phyloP scores from a whole-genome alignment of 2,888 invertebrate species.

The Neoaliturus tenellus region DNA sequence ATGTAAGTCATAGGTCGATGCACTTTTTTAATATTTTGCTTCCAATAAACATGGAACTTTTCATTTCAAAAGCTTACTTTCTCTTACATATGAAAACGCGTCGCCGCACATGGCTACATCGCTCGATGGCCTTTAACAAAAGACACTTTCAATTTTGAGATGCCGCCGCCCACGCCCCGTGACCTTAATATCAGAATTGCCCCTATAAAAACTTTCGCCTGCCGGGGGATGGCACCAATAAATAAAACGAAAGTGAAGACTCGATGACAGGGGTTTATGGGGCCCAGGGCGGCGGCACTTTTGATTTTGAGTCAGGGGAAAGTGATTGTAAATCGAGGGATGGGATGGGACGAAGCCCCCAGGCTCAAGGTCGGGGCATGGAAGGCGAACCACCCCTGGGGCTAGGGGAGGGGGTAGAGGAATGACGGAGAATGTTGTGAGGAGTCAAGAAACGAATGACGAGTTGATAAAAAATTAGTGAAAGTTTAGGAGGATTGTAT shows the following conservation, averaged over 20 bases:
- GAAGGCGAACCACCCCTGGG: not conserved
- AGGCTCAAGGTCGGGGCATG: not conserved
- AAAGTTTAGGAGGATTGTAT: too few relatives aligned
- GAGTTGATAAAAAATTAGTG: too few relatives aligned
- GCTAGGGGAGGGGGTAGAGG: not conserved
- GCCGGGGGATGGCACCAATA: conserved; percentile 19
- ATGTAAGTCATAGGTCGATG: too few relatives aligned
- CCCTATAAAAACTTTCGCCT: conserved; percentile 18
- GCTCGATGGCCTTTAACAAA: too few relatives aligned
- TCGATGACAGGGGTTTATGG: conserved; percentile 37
- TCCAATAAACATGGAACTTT: too few relatives aligned
- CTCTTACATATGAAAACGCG: too few relatives aligned
- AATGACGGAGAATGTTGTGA: not conserved
- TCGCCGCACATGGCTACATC: too few relatives aligned
- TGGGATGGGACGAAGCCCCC: not conserved
- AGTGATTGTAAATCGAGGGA: conserved; percentile 26
- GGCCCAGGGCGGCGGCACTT: conserved; percentile 36
- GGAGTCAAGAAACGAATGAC: too few relatives aligned
- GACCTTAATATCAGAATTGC: conserved; percentile 41
- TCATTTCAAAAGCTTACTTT: too few relatives aligned
- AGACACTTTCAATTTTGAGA: conserved; percentile 10
- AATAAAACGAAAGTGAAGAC: conserved; percentile 42
- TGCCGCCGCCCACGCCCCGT: not conserved
- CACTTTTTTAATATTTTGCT: too few relatives aligned
- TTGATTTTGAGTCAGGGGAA: conserved; percentile 1